A percentile compares a stretch with the other conserved stretches of the same genome.
phyloP scores from a whole-genome alignment of 2,113 vertebrate genomes.

The Pholis gunnellus region DNA sequence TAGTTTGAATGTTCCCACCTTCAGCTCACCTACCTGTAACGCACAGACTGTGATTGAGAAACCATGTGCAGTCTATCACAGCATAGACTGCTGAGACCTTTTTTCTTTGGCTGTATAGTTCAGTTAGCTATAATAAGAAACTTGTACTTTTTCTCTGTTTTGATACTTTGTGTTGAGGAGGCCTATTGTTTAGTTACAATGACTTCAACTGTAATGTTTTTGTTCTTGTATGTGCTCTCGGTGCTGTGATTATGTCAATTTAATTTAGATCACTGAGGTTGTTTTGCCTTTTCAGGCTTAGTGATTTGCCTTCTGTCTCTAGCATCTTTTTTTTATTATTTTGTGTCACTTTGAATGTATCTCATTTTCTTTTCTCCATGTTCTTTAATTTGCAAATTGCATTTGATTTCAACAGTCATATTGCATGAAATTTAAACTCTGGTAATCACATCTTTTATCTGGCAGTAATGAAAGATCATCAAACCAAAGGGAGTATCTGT shows the following conservation, averaged over 20 bases:
- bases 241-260: constrained; percentile 68
- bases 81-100: constrained; percentile 32
- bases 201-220: constrained; percentile 32
- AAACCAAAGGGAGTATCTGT: constrained; percentile 57
- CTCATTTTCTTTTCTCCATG: constrained; percentile 29
- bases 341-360: constrained; percentile 38
- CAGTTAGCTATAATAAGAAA: constrained; percentile 37
- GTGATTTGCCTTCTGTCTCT: constrained; percentile 76
- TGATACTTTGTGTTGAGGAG: constrained; percentile 56
- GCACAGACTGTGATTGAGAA: constrained; percentile 46
- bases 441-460: constrained; percentile 40
- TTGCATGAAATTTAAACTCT: constrained; percentile 52
- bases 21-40: constrained; percentile 47
- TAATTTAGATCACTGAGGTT: constrained; percentile 68
- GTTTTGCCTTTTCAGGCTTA: constrained; percentile 75
- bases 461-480: constrained; percentile 43
- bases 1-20: constrained; percentile 75
- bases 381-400: constrained; percentile 42
- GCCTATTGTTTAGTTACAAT: constrained; percentile 41
- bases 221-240: constrained; percentile 49
- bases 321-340: constrained; percentile 48
- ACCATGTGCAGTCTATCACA: constrained; percentile 42
- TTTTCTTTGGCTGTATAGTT: constrained; percentile 56
- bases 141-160: constrained; percentile 50
- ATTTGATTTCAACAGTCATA: constrained; percentile 41